Conservation (phyloP, 2,888 invertebrate genomes). For the Drosophila lutescens region DNA sequence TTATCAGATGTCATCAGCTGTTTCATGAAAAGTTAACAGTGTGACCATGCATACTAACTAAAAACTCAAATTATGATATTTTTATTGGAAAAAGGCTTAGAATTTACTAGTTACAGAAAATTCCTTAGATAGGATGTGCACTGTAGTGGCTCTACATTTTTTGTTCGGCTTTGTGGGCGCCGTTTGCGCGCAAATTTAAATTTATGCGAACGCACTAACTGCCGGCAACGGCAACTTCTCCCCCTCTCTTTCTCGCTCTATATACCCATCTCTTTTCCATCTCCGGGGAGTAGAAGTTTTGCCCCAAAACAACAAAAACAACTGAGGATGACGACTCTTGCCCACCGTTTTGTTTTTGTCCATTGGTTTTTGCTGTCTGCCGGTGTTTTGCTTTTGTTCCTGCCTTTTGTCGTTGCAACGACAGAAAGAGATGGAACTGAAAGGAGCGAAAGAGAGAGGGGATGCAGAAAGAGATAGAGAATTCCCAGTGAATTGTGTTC, state of each 20-base stretch:
- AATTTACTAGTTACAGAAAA: neutral
- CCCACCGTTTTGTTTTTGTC: constrained; percentile 29
- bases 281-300: constrained; percentile 56
- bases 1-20: neutral
- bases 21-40: neutral
- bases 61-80: neutral
- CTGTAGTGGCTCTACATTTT: constrained; percentile 19
- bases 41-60: neutral
- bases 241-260: neutral
- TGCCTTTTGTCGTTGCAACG: constrained; percentile 49
- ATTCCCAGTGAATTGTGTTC: constrained; percentile 71
- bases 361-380: constrained; percentile 60
- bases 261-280: constrained; percentile 7
- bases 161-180: constrained; percentile 49
- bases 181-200: constrained; percentile 75
- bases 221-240: constrained; percentile 49
- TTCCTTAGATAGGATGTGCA: neutral
- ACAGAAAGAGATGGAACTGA: constrained; percentile 47
- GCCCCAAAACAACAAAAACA: constrained; percentile 39
- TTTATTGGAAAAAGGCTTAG: neutral
- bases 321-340: constrained; percentile 27
- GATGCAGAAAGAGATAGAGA: constrained; percentile 38
- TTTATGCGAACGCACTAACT: constrained; percentile 75
- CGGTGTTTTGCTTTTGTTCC: constrained; percentile 63
- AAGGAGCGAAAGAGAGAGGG: constrained; percentile 11